Base-by-base conservation (phyloP, 1,140 invertebrate genomes). In the Sycophaga agraensis region DNA sequence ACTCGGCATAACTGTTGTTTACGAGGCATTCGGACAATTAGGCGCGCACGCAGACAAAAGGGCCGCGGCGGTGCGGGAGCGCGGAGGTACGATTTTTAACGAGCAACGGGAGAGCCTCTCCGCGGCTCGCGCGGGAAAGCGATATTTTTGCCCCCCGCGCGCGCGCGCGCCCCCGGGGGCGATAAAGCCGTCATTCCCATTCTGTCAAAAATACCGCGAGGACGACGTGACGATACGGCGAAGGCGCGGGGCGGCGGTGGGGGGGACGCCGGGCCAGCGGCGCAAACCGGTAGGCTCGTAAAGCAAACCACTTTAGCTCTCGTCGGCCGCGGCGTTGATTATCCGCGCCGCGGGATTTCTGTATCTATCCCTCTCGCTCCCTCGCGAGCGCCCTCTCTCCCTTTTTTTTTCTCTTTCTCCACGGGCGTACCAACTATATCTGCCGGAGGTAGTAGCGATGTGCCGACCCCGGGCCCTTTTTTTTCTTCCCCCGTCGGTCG, bases 181-280 rank as follows among this genome's bases (percentile, higher is more conserved):
- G 53, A 71, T 66, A 69, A 51, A 73, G 65, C 66, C 66, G 66
- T 75, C 65, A 70, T 69, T 64, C 64, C 31, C 62, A 48, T 69
- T 72, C 57, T 61, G 67, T 70, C 72, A 70, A 70, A n/a, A 51
- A 56, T 51, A 45, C 21, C 55, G 19, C 56, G 50, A n/a, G 19
- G 34, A 39, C n/a, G n/a, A n/a, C 21, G 19, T 34, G 19, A 34
- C 34, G 19, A 48, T 28, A 0, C 1, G 28, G 26, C 26, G 9
- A 31, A 5, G 22, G 45, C 7, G 11, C 9, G 26, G 17, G 16
- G 4, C 1, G 8, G 28, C 17, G 8, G 34, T n/a, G 28, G 34
- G 26, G 19, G 8, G 34, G 17, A 48, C 24, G 31, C 7, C 26
- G 46, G 31, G 43, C 22, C 9, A n/a, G 46, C n/a, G 17, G 22